These are phyloP conservation scores for Smutsia gigantea DNA, from an alignment of 2,797 vertebrate species.

Conservation along the genomic window DNA sequence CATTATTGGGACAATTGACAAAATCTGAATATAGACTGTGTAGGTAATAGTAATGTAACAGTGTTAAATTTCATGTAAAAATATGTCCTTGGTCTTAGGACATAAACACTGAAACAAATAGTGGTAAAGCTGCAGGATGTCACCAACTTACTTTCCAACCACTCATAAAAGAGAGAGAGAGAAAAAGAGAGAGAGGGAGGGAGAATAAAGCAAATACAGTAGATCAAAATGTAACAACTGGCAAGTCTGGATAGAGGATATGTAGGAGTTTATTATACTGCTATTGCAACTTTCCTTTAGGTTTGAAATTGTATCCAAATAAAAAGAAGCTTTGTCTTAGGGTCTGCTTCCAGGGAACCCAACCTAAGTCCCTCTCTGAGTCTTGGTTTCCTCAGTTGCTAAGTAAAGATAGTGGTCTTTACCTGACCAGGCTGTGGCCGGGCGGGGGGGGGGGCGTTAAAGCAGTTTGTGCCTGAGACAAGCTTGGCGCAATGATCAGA, in stretches of 20 bases:
- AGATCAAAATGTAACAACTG: background rate
- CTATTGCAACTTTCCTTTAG: background rate
- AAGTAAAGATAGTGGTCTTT: background rate
- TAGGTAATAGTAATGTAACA: background rate
- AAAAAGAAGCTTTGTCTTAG: background rate
- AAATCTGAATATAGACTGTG: background rate
- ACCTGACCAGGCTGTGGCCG: background rate
- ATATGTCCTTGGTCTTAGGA: background rate
- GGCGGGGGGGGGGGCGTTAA: too few species aligned
- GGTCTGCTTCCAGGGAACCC: background rate
- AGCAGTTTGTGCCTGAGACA: background rate
- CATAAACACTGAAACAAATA: background rate
- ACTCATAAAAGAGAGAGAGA: background rate
- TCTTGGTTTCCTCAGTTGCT: background rate
- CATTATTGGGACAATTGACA: background rate
- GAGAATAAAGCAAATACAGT: background rate
- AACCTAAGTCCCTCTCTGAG: background rate
- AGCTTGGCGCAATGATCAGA: background rate
- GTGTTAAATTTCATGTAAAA: background rate
- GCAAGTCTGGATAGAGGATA: background rate
- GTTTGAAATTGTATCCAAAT: background rate
- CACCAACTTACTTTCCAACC: constrained; percentile 27
- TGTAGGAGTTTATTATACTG: background rate
- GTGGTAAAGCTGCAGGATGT: background rate
- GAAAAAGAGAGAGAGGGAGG: too few species aligned